phyloP scores from a whole-genome alignment of 1,140 invertebrate species.

The Palaemon carinicauda region DNA sequence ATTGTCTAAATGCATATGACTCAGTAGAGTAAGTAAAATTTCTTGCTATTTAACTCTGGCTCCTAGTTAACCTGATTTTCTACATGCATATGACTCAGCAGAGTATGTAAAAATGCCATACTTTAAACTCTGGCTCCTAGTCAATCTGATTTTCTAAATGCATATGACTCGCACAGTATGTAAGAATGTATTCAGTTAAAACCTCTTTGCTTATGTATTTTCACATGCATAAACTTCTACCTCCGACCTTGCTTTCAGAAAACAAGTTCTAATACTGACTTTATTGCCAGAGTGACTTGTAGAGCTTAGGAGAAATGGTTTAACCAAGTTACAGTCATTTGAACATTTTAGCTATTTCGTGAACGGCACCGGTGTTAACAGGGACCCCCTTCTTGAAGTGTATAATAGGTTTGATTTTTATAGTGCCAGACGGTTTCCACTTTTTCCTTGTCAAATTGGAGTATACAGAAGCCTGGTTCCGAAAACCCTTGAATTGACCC shows the following conservation, averaged over 20 bases:
- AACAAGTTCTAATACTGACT: not conserved
- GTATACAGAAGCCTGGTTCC: not conserved
- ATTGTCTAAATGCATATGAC: too few relatives aligned
- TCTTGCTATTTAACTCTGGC: too few relatives aligned
- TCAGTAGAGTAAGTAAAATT: too few relatives aligned
- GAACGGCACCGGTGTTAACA: not conserved
- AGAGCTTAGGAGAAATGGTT: not conserved
- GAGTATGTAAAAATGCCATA: too few relatives aligned
- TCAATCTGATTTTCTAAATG: too few relatives aligned
- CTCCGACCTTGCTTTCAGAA: too few relatives aligned
- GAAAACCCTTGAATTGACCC: not conserved
- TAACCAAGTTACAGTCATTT: not conserved
- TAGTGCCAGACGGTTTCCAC: not conserved
- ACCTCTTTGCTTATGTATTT: too few relatives aligned
- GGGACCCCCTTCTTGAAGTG: not conserved
- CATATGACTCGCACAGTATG: too few relatives aligned
- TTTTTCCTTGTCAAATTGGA: not conserved
- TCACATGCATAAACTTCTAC: not conserved
- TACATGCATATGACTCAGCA: too few relatives aligned
- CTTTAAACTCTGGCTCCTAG: too few relatives aligned
- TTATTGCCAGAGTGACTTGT: not conserved
- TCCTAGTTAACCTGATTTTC: too few relatives aligned
- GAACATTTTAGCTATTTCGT: not conserved
- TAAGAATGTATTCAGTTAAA: too few relatives aligned
- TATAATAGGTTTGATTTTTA: not conserved